Evolutionary conservation across 1,140 invertebrate species (phyloP), one percentile per base, ranked within the genome.

Genomic region (Tyrophagus putrescentiae): DNA sequence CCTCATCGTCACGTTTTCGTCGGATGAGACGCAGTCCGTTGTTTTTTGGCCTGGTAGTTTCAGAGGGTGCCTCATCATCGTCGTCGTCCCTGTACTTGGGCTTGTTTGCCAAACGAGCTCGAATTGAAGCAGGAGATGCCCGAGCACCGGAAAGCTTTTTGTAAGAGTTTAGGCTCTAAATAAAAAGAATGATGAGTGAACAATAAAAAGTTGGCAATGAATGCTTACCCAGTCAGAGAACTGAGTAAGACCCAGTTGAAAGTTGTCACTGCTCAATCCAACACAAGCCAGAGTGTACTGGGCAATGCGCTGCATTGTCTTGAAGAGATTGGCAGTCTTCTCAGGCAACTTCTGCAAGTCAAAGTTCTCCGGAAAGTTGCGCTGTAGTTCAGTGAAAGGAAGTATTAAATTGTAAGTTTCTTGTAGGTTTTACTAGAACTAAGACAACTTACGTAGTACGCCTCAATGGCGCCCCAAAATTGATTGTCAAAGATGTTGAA

Each of bases 171-270:
- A 18, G 31, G 27, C 25, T 27, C 52, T 48, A 48, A 25, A 7
- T n/a, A n/a, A n/a, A n/a, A n/a, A n/a, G n/a, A n/a, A 18, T 39
- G 21, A 39, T 39, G 36, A 39, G 21, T 39, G 21, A 21, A 13
- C 13, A 39, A 13, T 39, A 39, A n/a, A n/a, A n/a, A 39, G 13
- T 39, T 13, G 36, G 21, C 36, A 39, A 39, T 21, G 13, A 39
- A 39, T 25, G 31, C 45, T 48, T 48, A 48, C 45, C 23, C 11
- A 54, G 39, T 54, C 52, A 18, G 52, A 18, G 9, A 54, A 13
- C 28, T 54, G 52, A 27, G 52, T 54, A 9, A 54, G 13, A 54
- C 52, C 52, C n/a, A 54, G 52, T 32, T 54, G 52, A 33, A 21
- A 54, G 18, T 54, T 25, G 39, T 13, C 11, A 18, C 9, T 13